These are phyloP conservation scores for Physella acuta DNA, from an alignment of 1,140 invertebrate species.

Conservation along the genomic window DNA sequence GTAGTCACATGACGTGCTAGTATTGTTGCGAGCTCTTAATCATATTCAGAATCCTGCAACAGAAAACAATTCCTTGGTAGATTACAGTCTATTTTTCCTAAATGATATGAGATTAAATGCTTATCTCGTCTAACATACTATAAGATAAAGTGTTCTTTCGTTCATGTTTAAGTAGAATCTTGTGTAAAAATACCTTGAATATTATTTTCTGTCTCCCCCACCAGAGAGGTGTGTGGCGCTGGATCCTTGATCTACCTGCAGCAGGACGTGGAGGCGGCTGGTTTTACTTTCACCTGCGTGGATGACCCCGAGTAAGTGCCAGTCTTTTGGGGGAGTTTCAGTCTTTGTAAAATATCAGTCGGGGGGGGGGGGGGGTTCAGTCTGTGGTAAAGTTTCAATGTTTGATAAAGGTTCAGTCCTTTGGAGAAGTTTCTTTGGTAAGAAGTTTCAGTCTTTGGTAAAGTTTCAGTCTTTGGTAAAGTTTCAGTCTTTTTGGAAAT, in stretches of 20 bases:
- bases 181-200: neutral
- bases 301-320: neutral
- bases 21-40: no score
- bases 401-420: neutral
- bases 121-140: no score
- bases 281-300: neutral
- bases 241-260: neutral
- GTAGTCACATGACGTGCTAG: no score
- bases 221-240: neutral
- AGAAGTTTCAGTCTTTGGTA: no score
- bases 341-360: neutral
- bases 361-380: neutral
- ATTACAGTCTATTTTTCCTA: no score
- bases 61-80: no score
- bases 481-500: neutral
- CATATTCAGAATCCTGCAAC: no score
- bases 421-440: neutral
- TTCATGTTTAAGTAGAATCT: no score
- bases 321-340: neutral
- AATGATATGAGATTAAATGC: no score
- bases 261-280: neutral
- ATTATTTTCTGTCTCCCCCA: neutral
- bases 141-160: no score
- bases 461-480: no score
- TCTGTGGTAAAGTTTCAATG: neutral